These are phyloP conservation scores for Trachelus stipa DNA, from an alignment of 2,888 invertebrate species.

Conservation along the genomic window DNA sequence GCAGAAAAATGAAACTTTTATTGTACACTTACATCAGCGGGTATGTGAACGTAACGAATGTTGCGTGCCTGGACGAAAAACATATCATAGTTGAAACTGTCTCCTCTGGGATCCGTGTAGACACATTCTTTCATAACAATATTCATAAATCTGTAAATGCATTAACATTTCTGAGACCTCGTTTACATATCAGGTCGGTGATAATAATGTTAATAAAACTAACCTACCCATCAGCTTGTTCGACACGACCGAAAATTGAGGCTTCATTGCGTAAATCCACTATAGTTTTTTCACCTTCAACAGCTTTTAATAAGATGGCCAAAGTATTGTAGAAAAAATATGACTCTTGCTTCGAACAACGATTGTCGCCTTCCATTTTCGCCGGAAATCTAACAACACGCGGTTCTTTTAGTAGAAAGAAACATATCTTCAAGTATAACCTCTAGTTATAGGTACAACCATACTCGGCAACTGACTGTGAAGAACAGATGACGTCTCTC, in stretches of 20 bases:
- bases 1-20: constrained; percentile 16
- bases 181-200: not conserved
- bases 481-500: not conserved
- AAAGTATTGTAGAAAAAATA: constrained; percentile 72
- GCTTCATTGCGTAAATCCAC: constrained; percentile 78
- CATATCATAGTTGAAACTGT: constrained; percentile 72
- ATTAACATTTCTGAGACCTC: not conserved
- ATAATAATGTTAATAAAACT: constrained; percentile 13
- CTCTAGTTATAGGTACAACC: not conserved
- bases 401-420: not conserved
- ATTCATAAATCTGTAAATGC: constrained; percentile 74
- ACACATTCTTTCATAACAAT: constrained; percentile 73
- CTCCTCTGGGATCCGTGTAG: constrained; percentile 74
- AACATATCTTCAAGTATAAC: not conserved
- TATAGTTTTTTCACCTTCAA: constrained; percentile 73
- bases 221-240: constrained; percentile 75
- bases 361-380: constrained; percentile 16
- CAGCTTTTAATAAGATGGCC: constrained; percentile 73
- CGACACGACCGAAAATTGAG: constrained; percentile 72
- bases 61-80: constrained; percentile 75
- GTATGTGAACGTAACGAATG: constrained; percentile 78
- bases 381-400: not conserved
- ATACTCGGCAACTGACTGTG: not conserved
- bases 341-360: constrained; percentile 45
- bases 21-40: constrained; percentile 47